Conservation (phyloP, 2,113 vertebrate species). For the Asarcornis scutulata region DNA sequence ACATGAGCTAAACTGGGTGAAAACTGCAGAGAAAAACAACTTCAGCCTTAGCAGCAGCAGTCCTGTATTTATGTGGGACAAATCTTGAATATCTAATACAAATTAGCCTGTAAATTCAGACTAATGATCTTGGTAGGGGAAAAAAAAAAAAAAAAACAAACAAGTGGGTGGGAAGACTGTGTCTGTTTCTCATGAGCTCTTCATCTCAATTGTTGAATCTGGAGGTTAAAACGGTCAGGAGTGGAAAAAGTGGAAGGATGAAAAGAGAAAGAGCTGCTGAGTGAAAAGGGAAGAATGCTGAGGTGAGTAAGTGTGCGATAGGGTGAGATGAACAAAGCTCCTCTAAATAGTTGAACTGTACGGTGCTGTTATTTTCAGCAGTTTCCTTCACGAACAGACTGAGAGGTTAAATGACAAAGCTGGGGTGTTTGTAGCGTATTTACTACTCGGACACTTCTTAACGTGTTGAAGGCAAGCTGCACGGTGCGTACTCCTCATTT, state of each 20-base stretch:
- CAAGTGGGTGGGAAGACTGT: accelerated
- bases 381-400: neutral
- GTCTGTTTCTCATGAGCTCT: neutral
- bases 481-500: accelerated
- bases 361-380: neutral
- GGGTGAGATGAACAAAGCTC: neutral
- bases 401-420: neutral
- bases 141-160: neutral
- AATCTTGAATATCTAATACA: neutral
- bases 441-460: neutral
- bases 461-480: neutral
- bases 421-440: accelerated
- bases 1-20: neutral
- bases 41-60: neutral
- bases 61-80: neutral
- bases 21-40: neutral
- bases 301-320: neutral
- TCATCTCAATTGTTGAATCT: neutral
- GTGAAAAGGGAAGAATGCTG: neutral
- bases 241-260: neutral
- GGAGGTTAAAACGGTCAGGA: neutral
- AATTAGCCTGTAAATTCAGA: neutral
- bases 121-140: neutral
- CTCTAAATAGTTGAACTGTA: too few relatives aligned
- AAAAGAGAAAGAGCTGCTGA: neutral